phyloP scores from a whole-genome alignment of 2,888 invertebrate genomes.

The Achlya flavicornis region DNA sequence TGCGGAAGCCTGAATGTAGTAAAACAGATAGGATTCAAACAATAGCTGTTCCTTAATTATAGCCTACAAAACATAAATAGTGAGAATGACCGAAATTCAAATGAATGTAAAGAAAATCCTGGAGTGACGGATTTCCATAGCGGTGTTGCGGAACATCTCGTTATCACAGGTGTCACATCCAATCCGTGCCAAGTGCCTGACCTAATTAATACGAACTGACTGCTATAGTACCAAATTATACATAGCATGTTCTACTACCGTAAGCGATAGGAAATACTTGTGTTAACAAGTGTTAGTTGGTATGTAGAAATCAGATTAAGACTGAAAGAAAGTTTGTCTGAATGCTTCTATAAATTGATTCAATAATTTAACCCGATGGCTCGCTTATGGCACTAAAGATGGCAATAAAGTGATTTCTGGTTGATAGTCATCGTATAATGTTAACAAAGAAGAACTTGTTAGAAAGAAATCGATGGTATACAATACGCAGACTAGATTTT shows the following conservation, averaged over 20 bases:
- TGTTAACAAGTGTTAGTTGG: neutral
- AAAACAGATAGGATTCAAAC: too few species aligned
- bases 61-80: neutral
- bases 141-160: neutral
- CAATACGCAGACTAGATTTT: neutral
- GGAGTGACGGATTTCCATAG: conserved; percentile 2
- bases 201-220: conserved; percentile 7
- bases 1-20: too few species aligned
- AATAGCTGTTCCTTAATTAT: too few species aligned
- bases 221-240: conserved; percentile 18
- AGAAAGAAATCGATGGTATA: neutral
- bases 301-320: neutral
- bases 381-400: too few species aligned
- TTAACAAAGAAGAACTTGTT: neutral
- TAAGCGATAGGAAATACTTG: conserved; percentile 1
- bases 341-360: too few species aligned
- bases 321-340: neutral
- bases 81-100: neutral
- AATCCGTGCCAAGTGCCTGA: conserved; percentile 7
- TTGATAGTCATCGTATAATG: too few species aligned
- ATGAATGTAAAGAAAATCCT: neutral
- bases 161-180: neutral
- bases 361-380: too few species aligned
- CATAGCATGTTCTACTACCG: conserved; percentile 3
- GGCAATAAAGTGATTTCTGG: too few species aligned